Percentiles rank a stretch among this genome's conserved stretches.
phyloP scores from a whole-genome alignment of 2,797 vertebrate species.

The Pseudopleuronectes americanus region DNA sequence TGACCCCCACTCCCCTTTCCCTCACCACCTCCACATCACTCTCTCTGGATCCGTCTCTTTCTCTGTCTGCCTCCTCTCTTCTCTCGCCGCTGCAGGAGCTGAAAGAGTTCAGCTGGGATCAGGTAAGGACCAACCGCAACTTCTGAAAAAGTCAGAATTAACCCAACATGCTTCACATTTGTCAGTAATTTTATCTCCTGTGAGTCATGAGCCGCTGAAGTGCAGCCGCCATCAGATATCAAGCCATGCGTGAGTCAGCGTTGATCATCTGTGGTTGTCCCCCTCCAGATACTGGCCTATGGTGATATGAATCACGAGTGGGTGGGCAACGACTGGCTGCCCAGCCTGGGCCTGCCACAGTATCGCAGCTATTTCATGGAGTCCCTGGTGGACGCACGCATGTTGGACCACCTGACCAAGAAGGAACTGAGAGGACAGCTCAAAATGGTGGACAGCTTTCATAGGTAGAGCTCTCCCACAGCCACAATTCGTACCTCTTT shows the following conservation, averaged over 20 bases:
- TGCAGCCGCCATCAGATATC: slow-evolving; percentile 11
- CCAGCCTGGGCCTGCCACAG: slow-evolving; percentile 92
- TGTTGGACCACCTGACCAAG: slow-evolving; percentile 95
- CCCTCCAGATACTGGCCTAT: slow-evolving; percentile 89
- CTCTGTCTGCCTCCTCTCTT: slow-evolving; percentile 51
- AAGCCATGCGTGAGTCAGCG: slow-evolving; percentile 54
- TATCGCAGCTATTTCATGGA: slow-evolving; percentile 98
- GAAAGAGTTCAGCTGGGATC: slow-evolving; percentile 97
- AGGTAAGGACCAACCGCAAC: slow-evolving; percentile 81
- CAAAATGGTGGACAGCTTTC: slow-evolving; percentile 97
- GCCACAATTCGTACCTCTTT: not conserved
- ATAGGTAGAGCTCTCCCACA: slow-evolving; percentile 82
- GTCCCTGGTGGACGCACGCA: slow-evolving; percentile 93
- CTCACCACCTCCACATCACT: slow-evolving; percentile 58
- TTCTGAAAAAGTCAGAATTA: slow-evolving; percentile 22
- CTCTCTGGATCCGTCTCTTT: slow-evolving; percentile 44
- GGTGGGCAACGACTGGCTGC: slow-evolving; percentile 96
- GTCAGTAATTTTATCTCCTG: slow-evolving; percentile 13
- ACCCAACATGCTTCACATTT: slow-evolving; percentile 5
- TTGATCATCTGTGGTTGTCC: slow-evolving; percentile 37
- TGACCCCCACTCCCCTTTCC: slow-evolving; percentile 66
- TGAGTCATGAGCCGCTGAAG: slow-evolving; percentile 48
- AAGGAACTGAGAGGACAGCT: slow-evolving; percentile 94
- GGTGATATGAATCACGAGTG: slow-evolving; percentile 96
- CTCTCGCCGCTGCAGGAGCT: slow-evolving; percentile 85